Evolutionary conservation across 2,888 invertebrate species (phyloP), one percentile per base, ranked within the genome.

Genomic region (Drosophila mulleri): DNA sequence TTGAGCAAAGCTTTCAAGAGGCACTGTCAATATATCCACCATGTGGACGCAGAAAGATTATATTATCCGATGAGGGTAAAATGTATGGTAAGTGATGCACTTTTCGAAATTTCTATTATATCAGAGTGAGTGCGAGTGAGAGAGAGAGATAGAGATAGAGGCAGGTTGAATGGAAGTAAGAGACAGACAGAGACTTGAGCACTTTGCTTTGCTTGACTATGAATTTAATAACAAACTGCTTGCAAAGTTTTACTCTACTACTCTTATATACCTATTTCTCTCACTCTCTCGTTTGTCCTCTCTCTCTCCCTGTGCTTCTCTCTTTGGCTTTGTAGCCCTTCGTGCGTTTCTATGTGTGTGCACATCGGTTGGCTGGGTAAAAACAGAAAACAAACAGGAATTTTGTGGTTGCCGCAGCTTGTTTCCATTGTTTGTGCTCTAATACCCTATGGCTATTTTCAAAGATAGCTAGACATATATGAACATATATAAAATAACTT

Each of bases 1-100:
- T 99, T 94, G 99, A 99, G 94, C 99, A 99, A 94, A 98, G 98
- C 94, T 99, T 99, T 94, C 99, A 99, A 94, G 99, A 99, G 94
- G 99, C 99, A 81, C 95, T 99, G 93, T 98, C 99, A 91, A 99
- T 99, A 93, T 99, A 99, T 94, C 99, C 99, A 75, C 99, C 99
- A 78, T 99, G 99, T 94, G 99, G 99, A 83, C 94, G 99, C 91
- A 95, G 99, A 93, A 99, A 99, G 95, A 99, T 99, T 93, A 99
- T 99, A 91, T 96, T 99, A 91, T 98, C 98, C 90, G 99, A 99
- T 94, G 99, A 99, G 95, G 99, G 99, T 93, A 99, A 99, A 96
- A 99, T 99, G 99, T 99, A 99, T 95, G 99, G 99, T 99, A 95
- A 97, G 98, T 29, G 48, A 59, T 53, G 23, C 32, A 39, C 37